Percentiles rank a stretch among this genome's conserved stretches.
Conservation (phyloP, 1,140 invertebrate genomes). For the Caerostris extrusa region DNA sequence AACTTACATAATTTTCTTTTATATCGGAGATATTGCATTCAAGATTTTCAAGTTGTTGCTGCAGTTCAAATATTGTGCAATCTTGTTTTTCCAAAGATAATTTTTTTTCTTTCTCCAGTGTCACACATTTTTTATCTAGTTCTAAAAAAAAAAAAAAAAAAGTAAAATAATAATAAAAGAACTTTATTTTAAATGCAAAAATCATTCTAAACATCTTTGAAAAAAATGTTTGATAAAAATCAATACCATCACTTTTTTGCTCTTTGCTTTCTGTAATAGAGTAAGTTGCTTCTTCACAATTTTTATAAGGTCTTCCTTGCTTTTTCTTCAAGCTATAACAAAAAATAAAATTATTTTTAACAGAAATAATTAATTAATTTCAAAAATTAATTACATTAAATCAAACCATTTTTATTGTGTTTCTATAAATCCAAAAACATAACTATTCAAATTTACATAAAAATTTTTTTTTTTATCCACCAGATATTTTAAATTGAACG, state of each 20-base stretch:
- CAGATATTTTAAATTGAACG: too few relatives aligned
- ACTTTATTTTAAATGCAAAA: background rate
- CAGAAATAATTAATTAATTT: background rate
- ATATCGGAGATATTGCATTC: background rate
- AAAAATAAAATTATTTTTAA: background rate
- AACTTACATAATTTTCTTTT: slow-evolving; percentile 23
- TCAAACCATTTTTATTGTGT: too few relatives aligned
- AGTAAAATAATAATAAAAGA: background rate
- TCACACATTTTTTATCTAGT: slow-evolving; percentile 46
- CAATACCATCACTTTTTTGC: slow-evolving; percentile 81
- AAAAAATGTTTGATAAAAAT: slow-evolving; percentile 20
- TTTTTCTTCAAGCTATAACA: slow-evolving; percentile 80
- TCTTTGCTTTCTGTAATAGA: slow-evolving; percentile 80
- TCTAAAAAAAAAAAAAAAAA: slow-evolving; percentile 1
- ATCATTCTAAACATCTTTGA: background rate
- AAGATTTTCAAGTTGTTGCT: slow-evolving; percentile 32
- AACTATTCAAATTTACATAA: background rate
- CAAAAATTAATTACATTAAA: background rate
- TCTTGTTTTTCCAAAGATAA: background rate
- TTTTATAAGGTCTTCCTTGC: slow-evolving; percentile 81
- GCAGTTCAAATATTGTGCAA: background rate
- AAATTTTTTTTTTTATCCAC: background rate
- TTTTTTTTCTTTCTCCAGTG: slow-evolving; percentile 65
- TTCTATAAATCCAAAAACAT: too few relatives aligned
- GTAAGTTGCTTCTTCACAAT: slow-evolving; percentile 81